Evolutionary conservation across 2,113 vertebrate genomes (phyloP).

Genomic region (Ammodytes marinus): DNA sequence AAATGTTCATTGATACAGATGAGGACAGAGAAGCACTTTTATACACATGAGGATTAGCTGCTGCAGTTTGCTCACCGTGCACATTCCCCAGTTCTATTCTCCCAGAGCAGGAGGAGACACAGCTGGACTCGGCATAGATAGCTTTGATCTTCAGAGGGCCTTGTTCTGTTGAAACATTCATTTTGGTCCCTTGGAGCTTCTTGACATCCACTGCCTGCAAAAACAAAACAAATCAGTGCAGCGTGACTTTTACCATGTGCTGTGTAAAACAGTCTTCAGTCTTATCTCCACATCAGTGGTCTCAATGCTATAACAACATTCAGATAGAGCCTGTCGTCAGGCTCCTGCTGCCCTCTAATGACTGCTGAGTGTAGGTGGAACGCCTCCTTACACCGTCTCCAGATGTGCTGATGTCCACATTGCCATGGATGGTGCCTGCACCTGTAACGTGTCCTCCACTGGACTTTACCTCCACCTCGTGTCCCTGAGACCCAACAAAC

Average conservation of each 20-base stretch:
- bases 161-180: slow-evolving; percentile 91
- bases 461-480: slow-evolving; percentile 88
- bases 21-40: too few species aligned
- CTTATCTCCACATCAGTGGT: not conserved
- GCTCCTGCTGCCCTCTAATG: slow-evolving; percentile 62
- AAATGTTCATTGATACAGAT: too few species aligned
- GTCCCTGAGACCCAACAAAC: slow-evolving; percentile 83
- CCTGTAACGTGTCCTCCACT: slow-evolving; percentile 90
- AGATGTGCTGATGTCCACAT: slow-evolving; percentile 88
- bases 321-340: not conserved
- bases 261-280: not conserved
- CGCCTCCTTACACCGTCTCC: slow-evolving; percentile 87
- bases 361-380: slow-evolving; percentile 31
- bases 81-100: slow-evolving; percentile 90
- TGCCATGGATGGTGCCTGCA: slow-evolving; percentile 91
- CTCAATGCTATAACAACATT: not conserved
- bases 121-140: slow-evolving; percentile 91
- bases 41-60: not conserved
- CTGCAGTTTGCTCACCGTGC: slow-evolving; percentile 89
- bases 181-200: slow-evolving; percentile 92
- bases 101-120: slow-evolving; percentile 88
- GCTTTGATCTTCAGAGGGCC: slow-evolving; percentile 91
- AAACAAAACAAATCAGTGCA: slow-evolving; percentile 42
- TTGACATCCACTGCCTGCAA: slow-evolving; percentile 89
- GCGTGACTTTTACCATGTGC: not conserved